Evolutionary conservation across 2,888 invertebrate species (phyloP), one percentile per base, ranked within the genome.

Genomic region (Eumerus sabulonum): DNA sequence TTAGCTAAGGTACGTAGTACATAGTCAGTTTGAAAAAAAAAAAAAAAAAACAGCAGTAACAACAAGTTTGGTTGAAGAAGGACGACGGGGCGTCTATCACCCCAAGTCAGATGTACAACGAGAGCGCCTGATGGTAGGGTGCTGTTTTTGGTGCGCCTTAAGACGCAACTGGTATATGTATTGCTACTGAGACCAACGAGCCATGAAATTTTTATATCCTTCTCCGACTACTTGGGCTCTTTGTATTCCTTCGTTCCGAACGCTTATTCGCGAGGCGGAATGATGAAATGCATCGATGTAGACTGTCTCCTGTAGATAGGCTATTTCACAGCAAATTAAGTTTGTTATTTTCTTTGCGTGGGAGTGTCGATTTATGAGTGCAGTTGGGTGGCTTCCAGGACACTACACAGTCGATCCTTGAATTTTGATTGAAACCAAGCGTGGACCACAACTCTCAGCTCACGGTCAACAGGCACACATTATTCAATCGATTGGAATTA

Each of bases 401-500:
- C 56, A 54, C 54, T 54, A 4, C 44, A 56, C 57, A n/a, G 16
- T 50, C 18, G 48, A 11, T n/a, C 44, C 66, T 72, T 71, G 51
- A 72, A 67, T 59, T 66, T 57, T 67, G 40, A 62, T 71, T 59
- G 64, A 60, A 35, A 40, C 16, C 14, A 11, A 42, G 14, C n/a
- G n/a, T n/a, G n/a, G n/a, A n/a, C n/a, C n/a, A n/a, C n/a, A n/a
- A n/a, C n/a, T n/a, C n/a, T n/a, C n/a, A n/a, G n/a, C n/a, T n/a
- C n/a, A n/a, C n/a, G n/a, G n/a, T n/a, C n/a, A n/a, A 72, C 76
- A 72, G 60, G 76, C 76, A 77, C 72, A 77, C 72, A 77, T 77
- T 77, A 77, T 77, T 77, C 76, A 77, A 77, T 72, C 76, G 76
- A 77, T 72, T 72, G 71, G 76, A 77, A 77, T 77, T 72, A 77